Evolutionary conservation across 2,888 invertebrate species (phyloP).

Genomic region (Podabrus alpinus): DNA sequence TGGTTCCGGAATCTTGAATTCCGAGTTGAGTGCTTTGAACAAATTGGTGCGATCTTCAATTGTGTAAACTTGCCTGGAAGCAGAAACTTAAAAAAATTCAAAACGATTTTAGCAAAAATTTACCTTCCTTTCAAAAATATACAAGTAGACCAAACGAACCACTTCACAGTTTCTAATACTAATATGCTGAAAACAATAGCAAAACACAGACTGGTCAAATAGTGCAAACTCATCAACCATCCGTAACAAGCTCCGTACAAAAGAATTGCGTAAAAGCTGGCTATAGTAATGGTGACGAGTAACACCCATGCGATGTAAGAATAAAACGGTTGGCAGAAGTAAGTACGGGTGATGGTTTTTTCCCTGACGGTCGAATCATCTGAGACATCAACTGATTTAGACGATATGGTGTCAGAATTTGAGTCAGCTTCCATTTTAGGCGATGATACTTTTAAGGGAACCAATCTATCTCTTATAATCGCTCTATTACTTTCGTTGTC

Average conservation of each 20-base stretch:
- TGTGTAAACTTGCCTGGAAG: not conserved
- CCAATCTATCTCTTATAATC: not conserved
- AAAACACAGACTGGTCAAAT: not conserved
- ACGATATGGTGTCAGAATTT: not conserved
- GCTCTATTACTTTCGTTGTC: not conserved
- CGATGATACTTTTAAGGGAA: not conserved
- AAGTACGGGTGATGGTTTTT: not conserved
- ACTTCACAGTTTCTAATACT: conserved; percentile 5
- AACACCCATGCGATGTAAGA: conserved; percentile 2
- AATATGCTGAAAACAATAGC: not conserved
- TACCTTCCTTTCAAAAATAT: not conserved
- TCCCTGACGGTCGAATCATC: not conserved
- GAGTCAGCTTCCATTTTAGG: not conserved
- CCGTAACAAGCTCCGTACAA: conserved; percentile 5
- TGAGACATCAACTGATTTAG: not conserved
- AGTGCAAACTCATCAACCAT: conserved; percentile 13
- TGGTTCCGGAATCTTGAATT: not conserved
- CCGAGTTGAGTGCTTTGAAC: not conserved
- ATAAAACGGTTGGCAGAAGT: not conserved
- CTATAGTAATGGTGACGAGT: not conserved
- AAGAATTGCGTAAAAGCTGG: not conserved
- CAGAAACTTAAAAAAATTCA: not conserved
- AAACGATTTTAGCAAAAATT: not conserved
- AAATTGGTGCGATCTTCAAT: conserved; percentile 13
- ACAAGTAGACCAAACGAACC: not conserved